phyloP scores from a whole-genome alignment of 2,113 vertebrate genomes.

The Ictalurus punctatus region DNA sequence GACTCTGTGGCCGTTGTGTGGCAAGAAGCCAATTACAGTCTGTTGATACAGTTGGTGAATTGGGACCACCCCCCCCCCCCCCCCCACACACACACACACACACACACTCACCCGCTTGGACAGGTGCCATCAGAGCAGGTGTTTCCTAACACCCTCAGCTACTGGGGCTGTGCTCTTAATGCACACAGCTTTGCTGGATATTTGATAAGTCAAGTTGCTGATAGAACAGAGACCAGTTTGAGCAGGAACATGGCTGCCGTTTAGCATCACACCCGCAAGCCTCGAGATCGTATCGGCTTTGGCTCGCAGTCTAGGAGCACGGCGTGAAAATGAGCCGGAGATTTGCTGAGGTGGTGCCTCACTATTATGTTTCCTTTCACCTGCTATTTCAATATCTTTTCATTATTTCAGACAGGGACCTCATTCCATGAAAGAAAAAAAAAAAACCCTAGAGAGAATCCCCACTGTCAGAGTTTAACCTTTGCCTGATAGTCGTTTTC shows the following conservation, averaged over 20 bases:
- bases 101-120: neutral
- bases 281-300: neutral
- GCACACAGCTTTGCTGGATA: slow-evolving; percentile 3
- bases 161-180: neutral
- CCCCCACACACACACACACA: slow-evolving; percentile 23
- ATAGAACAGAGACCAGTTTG: neutral
- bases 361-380: neutral
- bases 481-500: neutral
- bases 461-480: neutral
- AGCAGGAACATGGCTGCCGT: neutral
- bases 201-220: slow-evolving; percentile 13
- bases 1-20: slow-evolving; percentile 8
- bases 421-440: neutral
- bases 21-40: slow-evolving; percentile 15
- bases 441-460: neutral
- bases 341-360: neutral
- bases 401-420: neutral
- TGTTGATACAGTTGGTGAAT: slow-evolving; percentile 34
- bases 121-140: slow-evolving; percentile 42
- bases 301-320: neutral
- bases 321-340: neutral
- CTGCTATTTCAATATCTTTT: neutral
- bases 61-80: neutral
- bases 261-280: neutral
- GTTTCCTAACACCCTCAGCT: slow-evolving; percentile 14